These are phyloP conservation scores for Bungarus multicinctus DNA, from an alignment of 2,113 vertebrate species.

Conservation along the genomic window DNA sequence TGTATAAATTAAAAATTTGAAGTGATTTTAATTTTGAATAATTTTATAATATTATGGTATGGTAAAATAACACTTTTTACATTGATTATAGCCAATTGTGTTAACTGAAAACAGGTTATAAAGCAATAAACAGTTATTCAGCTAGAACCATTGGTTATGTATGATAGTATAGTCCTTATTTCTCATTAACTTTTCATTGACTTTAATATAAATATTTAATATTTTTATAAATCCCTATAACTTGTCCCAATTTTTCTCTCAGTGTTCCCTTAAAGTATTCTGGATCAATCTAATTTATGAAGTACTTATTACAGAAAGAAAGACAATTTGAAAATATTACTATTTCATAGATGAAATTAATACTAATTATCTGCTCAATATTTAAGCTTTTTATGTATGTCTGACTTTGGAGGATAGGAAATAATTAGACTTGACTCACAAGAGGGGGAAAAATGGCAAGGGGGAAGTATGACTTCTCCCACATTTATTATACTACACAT, in stretches of 20 bases:
- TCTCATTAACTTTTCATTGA: background rate
- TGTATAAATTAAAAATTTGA: background rate
- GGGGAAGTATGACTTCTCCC: background rate
- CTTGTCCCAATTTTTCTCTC: background rate
- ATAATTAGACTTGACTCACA: background rate
- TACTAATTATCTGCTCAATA: background rate
- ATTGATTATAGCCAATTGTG: background rate
- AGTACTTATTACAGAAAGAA: background rate
- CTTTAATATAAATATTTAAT: background rate
- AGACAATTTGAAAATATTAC: background rate
- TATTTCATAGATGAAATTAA: background rate
- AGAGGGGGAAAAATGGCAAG: background rate
- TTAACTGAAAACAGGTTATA: background rate
- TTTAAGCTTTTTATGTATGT: background rate
- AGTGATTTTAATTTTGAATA: background rate
- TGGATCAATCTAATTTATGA: background rate
- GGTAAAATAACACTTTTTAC: background rate
- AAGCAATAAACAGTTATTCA: background rate
- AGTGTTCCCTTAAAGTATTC: background rate
- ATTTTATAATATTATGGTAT: background rate
- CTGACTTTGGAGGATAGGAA: background rate
- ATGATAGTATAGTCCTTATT: background rate
- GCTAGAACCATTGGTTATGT: background rate
- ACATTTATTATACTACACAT: background rate
- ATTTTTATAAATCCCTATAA: background rate